Evolutionary conservation across 2,888 invertebrate genomes (phyloP).

Genomic region (Callyntrura guangdongensis): DNA sequence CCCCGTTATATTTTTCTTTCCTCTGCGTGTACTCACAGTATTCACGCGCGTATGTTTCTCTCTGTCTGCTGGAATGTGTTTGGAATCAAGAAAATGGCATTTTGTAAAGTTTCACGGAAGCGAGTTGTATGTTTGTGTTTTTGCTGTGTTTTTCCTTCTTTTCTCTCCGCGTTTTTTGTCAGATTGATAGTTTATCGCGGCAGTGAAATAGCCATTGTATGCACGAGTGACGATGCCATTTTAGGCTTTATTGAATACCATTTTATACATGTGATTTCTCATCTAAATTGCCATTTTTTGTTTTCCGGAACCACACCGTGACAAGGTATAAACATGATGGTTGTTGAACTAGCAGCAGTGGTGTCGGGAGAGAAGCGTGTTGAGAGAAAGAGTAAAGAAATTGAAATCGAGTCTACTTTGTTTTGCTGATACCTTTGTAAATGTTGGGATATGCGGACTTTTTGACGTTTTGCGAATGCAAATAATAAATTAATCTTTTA

Average conservation of each 20-base stretch:
- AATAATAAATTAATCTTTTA: background rate
- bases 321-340: background rate
- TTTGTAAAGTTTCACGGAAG: conserved; percentile 5
- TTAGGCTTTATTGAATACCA: conserved; percentile 72
- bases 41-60: background rate
- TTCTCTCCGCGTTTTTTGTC: conserved; percentile 11
- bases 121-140: background rate
- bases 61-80: conserved; percentile 30
- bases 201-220: conserved; percentile 63
- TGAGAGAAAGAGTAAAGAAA: background rate
- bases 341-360: background rate
- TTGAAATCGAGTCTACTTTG: no score
- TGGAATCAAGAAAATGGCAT: conserved; percentile 34
- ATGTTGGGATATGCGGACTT: background rate
- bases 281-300: conserved; percentile 58
- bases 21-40: background rate
- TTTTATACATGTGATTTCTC: conserved; percentile 64
- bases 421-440: no score
- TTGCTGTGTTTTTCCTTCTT: background rate
- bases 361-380: background rate
- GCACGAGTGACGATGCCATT: conserved; percentile 71
- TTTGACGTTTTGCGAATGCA: background rate
- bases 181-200: conserved; percentile 55
- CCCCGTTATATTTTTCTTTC: conserved; percentile 9
- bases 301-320: conserved; percentile 15